Evolutionary conservation across 2,888 invertebrate genomes (phyloP).

Genomic region (Prosapia bicincta): DNA sequence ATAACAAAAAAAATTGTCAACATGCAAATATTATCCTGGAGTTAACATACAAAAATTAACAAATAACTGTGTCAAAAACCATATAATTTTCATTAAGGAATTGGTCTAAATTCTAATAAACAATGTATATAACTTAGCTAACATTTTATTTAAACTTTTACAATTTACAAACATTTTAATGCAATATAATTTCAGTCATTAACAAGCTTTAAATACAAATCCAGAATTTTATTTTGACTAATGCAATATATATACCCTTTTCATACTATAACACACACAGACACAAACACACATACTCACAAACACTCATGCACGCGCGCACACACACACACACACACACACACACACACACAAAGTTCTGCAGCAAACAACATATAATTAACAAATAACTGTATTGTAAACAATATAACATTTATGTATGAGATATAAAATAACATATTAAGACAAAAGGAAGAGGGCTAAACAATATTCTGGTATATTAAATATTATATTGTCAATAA

Average conservation of each 20-base stretch:
- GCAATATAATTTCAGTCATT: not conserved
- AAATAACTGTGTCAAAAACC: no score
- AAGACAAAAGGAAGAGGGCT: not conserved
- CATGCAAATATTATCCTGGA: no score
- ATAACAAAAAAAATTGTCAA: no score
- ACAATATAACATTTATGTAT: not conserved
- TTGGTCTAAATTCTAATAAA: no score
- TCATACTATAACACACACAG: no score
- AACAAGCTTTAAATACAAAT: not conserved
- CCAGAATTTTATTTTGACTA: not conserved
- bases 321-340: no score
- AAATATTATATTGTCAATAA: no score
- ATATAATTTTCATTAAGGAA: no score
- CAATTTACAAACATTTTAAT: slow-evolving; percentile 2
- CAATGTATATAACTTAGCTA: not conserved
- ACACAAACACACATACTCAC: no score
- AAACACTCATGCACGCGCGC: no score
- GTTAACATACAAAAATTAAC: no score
- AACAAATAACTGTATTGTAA: not conserved
- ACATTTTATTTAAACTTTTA: not conserved
- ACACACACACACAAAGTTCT: not conserved
- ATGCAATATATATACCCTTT: not conserved
- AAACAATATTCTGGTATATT: not conserved
- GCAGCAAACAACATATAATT: not conserved
- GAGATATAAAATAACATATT: not conserved